Conservation (phyloP, 2,797 vertebrate species). For the Sebastes diploproa region DNA sequence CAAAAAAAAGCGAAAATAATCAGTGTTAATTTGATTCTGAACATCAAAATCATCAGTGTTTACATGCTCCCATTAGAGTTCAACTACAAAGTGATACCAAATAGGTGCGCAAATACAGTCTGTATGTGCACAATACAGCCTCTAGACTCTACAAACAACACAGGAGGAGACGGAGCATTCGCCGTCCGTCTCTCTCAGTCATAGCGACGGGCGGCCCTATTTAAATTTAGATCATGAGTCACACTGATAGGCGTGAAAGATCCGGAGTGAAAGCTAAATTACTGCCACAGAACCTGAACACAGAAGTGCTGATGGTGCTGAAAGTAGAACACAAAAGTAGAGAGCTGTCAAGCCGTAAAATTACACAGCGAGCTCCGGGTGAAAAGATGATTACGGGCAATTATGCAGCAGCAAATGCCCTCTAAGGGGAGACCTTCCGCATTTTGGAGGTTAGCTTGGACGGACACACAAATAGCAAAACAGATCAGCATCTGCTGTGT, state of each 20-base stretch:
- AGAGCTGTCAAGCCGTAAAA: constrained; percentile 72
- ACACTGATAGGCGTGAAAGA: constrained; percentile 51
- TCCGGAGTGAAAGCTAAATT: constrained; percentile 70
- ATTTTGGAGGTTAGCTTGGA: constrained; percentile 40
- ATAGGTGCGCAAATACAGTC: neutral
- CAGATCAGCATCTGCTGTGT: constrained; percentile 9
- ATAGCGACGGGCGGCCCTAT: neutral
- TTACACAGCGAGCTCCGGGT: constrained; percentile 59
- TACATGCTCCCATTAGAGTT: neutral
- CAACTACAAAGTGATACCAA: neutral
- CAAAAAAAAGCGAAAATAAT: neutral
- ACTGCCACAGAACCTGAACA: constrained; percentile 59
- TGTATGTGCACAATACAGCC: neutral
- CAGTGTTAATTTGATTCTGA: neutral
- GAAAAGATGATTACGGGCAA: constrained; percentile 76
- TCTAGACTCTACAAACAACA: neutral
- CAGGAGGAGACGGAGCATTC: neutral
- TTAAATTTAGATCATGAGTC: constrained; percentile 66
- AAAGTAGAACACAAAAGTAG: constrained; percentile 66
- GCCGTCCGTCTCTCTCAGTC: constrained; percentile 32
- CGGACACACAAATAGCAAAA: constrained; percentile 32
- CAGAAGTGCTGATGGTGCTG: constrained; percentile 71
- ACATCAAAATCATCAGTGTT: neutral
- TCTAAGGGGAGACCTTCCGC: constrained; percentile 57
- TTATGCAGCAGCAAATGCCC: constrained; percentile 63